A percentile compares a stretch with the other conserved stretches of the same genome.
phyloP scores from a whole-genome alignment of 2,888 invertebrate species.

The Scaeva pyrastri region DNA sequence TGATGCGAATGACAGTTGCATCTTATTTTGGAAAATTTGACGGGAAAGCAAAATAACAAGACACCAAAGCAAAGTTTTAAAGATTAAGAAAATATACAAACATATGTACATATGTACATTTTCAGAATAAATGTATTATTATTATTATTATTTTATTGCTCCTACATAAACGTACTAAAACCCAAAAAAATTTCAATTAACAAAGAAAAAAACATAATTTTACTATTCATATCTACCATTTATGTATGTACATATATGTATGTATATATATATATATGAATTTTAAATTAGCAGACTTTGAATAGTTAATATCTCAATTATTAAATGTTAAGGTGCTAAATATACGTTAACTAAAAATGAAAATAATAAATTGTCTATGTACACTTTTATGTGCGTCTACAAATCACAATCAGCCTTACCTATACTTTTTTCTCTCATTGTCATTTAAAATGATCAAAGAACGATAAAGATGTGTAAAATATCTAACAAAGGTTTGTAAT shows the following conservation, averaged over 20 bases:
- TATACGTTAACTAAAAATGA: neutral
- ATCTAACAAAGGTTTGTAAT: slow-evolving; percentile 33
- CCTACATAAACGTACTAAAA: too few relatives aligned
- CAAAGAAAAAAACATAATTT: neutral
- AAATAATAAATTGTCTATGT: neutral
- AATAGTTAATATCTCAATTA: slow-evolving; percentile 11
- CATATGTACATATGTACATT: too few relatives aligned
- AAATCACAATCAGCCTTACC: neutral
- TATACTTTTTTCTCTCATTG: neutral
- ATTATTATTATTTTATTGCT: too few relatives aligned
- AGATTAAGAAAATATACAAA: too few relatives aligned
- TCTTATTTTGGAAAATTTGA: too few relatives aligned
- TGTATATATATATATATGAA: neutral
- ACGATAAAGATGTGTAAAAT: neutral
- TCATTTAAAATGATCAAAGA: neutral
- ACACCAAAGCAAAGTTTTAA: too few relatives aligned
- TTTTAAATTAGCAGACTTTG: neutral
- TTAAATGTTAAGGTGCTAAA: neutral
- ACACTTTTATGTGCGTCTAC: neutral
- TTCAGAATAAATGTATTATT: too few relatives aligned
- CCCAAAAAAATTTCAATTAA: too few relatives aligned
- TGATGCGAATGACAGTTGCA: too few relatives aligned
- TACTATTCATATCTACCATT: neutral
- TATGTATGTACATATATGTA: neutral
- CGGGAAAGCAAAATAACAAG: too few relatives aligned